These are phyloP conservation scores for Syrrhaptes paradoxus DNA, from an alignment of 2,113 vertebrate genomes.

Conservation along the genomic window DNA sequence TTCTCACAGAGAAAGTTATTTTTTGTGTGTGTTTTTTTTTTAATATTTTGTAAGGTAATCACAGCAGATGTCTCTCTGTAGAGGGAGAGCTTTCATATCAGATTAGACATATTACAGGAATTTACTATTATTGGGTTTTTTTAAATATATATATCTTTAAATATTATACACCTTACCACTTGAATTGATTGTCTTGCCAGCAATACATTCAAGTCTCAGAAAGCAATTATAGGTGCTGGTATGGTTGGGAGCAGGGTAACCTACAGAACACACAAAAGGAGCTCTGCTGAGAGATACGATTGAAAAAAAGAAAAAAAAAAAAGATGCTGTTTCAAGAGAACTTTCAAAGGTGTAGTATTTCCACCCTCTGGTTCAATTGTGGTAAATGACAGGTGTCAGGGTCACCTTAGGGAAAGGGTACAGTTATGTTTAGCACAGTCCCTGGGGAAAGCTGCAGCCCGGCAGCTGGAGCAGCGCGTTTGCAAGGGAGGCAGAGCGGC, in stretches of 20 bases:
- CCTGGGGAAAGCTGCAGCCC: background rate
- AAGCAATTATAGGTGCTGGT: slow-evolving; percentile 78
- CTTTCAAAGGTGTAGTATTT: slow-evolving; percentile 70
- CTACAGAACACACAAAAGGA: slow-evolving; percentile 45
- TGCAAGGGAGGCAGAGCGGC: background rate
- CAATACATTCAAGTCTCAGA: slow-evolving; percentile 76
- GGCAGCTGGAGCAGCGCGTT: background rate
- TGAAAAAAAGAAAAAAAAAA: background rate
- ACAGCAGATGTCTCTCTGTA: slow-evolving; percentile 64
- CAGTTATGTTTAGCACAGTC: background rate
- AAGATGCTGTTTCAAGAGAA: slow-evolving; percentile 31
- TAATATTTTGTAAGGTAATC: slow-evolving; percentile 80
- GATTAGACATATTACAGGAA: slow-evolving; percentile 79
- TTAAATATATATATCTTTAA: slow-evolving; percentile 71
- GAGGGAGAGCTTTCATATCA: slow-evolving; percentile 77
- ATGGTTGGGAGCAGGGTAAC: slow-evolving; percentile 73
- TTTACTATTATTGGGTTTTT: slow-evolving; percentile 72
- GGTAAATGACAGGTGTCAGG: background rate
- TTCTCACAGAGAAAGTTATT: slow-evolving; percentile 83
- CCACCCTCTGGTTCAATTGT: slow-evolving; percentile 59
- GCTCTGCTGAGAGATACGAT: slow-evolving; percentile 33
- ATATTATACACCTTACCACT: slow-evolving; percentile 72
- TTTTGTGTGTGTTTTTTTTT: slow-evolving; percentile 72
- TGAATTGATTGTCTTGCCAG: slow-evolving; percentile 78
- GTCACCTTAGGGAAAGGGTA: background rate